These are phyloP conservation scores for Drosophila dives DNA, from an alignment of 2,888 invertebrate genomes.

Conservation along the genomic window DNA sequence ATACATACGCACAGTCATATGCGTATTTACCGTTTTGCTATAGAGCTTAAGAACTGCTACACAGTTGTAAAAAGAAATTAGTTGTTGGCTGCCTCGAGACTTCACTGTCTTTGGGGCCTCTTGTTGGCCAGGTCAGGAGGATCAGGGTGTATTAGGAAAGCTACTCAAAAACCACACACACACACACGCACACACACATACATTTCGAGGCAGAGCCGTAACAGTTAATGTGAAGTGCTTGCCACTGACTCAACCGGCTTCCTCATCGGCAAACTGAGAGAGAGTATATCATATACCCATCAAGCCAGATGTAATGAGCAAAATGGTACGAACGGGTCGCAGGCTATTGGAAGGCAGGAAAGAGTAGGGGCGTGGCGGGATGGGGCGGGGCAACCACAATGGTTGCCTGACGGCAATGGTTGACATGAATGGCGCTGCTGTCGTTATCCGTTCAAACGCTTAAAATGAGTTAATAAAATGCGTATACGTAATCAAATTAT, in stretches of 20 bases:
- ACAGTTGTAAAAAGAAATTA: constrained; percentile 80
- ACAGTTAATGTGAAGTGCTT: constrained; percentile 72
- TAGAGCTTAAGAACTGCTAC: constrained; percentile 72
- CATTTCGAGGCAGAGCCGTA: constrained; percentile 37
- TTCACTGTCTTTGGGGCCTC: constrained; percentile 13
- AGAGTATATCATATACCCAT: constrained; percentile 77
- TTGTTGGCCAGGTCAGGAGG: constrained; percentile 33
- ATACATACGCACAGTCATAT: constrained; percentile 4
- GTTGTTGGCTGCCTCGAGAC: constrained; percentile 52
- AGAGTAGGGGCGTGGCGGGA: no score
- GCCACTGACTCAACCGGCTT: constrained; percentile 12
- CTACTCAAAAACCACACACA: constrained; percentile 50
- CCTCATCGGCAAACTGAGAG: constrained; percentile 10
- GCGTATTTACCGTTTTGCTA: constrained; percentile 42
- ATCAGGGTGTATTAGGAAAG: background rate
- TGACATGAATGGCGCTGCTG: constrained; percentile 5
- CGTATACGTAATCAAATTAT: constrained; percentile 80
- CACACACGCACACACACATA: constrained; percentile 3
- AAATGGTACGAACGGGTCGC: constrained; percentile 13
- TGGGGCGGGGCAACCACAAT: background rate
- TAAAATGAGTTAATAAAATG: constrained; percentile 80
- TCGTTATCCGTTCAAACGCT: constrained; percentile 55
- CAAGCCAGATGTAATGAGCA: constrained; percentile 52
- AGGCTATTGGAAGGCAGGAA: background rate
- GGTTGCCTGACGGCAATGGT: background rate